A percentile compares a stretch with the other conserved stretches of the same genome.
Evolutionary conservation across 2,888 invertebrate genomes (phyloP).

Genomic region (Periphyllus acericola): DNA sequence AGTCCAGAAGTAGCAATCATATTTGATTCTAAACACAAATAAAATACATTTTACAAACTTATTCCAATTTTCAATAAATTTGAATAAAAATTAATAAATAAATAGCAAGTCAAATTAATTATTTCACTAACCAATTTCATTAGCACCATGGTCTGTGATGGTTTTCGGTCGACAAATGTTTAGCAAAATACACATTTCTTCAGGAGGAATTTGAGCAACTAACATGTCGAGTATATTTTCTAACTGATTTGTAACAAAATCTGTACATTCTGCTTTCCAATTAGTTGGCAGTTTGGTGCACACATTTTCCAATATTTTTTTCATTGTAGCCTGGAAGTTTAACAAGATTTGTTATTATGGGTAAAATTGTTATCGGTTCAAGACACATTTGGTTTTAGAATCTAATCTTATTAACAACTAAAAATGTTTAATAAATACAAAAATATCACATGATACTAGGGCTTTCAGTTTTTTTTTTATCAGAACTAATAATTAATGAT

Average conservation of each 20-base stretch:
- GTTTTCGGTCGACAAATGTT: slow-evolving; percentile 73
- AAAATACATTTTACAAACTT: background rate
- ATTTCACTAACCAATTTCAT: slow-evolving; percentile 1
- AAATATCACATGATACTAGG: too few species aligned
- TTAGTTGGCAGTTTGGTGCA: slow-evolving; percentile 77
- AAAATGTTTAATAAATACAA: too few species aligned
- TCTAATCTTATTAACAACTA: too few species aligned
- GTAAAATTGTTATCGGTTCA: too few species aligned
- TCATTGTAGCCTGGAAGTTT: slow-evolving; percentile 1
- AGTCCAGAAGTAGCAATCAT: slow-evolving; percentile 34
- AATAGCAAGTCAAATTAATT: background rate
- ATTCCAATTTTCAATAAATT: background rate
- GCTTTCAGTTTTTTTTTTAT: too few species aligned
- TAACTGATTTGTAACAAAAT: slow-evolving; percentile 81
- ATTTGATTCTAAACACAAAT: slow-evolving; percentile 37
- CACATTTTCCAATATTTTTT: slow-evolving; percentile 74
- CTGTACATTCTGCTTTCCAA: slow-evolving; percentile 75
- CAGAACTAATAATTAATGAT: too few species aligned
- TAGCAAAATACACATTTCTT: slow-evolving; percentile 82
- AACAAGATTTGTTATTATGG: background rate
- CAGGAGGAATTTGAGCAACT: slow-evolving; percentile 77
- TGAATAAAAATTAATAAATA: background rate
- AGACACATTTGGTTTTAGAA: too few species aligned
- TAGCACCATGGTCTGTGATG: background rate
- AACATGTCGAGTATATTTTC: slow-evolving; percentile 82